Base-by-base conservation (phyloP, 2,113 vertebrate genomes). In the Peromyscus polionotus region DNA sequence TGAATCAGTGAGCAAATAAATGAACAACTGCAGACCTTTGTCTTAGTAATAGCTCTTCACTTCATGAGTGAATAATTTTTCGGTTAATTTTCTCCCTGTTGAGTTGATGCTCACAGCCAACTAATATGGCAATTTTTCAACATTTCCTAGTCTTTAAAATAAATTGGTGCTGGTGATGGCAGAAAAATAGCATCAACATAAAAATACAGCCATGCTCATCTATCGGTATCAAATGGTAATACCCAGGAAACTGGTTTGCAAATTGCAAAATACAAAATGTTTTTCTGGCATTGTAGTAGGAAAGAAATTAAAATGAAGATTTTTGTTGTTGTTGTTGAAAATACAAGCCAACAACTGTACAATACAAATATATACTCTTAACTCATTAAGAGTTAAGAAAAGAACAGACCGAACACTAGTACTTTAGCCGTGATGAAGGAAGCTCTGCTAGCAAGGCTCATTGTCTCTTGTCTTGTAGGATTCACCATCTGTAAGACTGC, bases 391-490 rank as follows among this genome's bases (percentile, higher is more conserved):
- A 11, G 51, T 51, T 51, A 51, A 51, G 65, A 16, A 31, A 92
- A 92, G 95, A 91, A 80, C 57, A 94, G 68, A 6, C 31, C 79
- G 68, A 22, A 67, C 4, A 7, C 39, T 36, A 5, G 91, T 91
- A 13, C 31, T 73, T 86, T 75, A 59, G 22, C 39, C 16, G 51
- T 0, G 0, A 1, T 3, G 5, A 6, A 13, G 42, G 24, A 39
- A 73, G 90, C 26, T 0, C 10, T 2, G 0, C 70, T 28, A 6
- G 95, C 42, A 96, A 1, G 0, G 0, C 45, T 26, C 68, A 26
- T 13, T 59, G 24, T n/a, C 73, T 97, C 24, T 97, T 98, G 83
- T 95, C 81, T 77, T 89, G 48, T 93, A 99, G 99, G 97, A 91
- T 72, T 13, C 54, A 0, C 48, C 96, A 0, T 95, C 97, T 10